Base-by-base conservation (phyloP, 2,113 vertebrate genomes). In the Urocynchramus pylzowi region DNA sequence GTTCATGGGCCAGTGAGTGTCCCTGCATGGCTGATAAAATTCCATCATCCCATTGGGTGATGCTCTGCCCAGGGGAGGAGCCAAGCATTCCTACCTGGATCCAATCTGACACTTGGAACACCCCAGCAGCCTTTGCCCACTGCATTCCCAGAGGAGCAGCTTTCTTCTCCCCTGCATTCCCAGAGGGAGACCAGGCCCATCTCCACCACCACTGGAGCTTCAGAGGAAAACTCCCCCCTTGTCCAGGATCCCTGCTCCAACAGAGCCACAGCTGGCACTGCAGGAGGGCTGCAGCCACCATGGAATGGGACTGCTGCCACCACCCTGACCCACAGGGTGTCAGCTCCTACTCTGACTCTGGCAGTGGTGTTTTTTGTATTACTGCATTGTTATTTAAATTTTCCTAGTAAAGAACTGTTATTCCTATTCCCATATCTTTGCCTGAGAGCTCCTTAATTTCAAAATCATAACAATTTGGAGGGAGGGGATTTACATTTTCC, bases 81-180 rank as follows among this genome's bases (percentile, higher is more conserved):
- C 57, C 57, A 26, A 59, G n/a, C 56, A 35, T 35, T 59, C 56
- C n/a, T 35, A 11, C n/a, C 56, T 35, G 56, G n/a, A 59, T 59
- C 16, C 1, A 59, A 35, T 59, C 56, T 59, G 56, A 59, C 2
- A 1, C 0, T 8, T 5, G 56, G 22, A 59, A 35, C 56, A 59
- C 1, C 57, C 16, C 23, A 59, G 15, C n/a, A 59, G 57, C 57
- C 57, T 59, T 26, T 23, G 15, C n/a, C 54, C 56, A 23, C 56
- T 23, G 56, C 33, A 23, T 57, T 35, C 21, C 33, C 33, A 57
- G 33, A n/a, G 56, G 13, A 57, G 49, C 24, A 50, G 24, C 49
- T 57, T 57, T 57, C 33, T n/a, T 2, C 54, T n/a, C 6, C 56
- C 2, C 56, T 57, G 56, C 13, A 35, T 35, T 35, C 56, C n/a